Conservation (phyloP, 2,888 invertebrate genomes). For the Xestia sexstrigata region DNA sequence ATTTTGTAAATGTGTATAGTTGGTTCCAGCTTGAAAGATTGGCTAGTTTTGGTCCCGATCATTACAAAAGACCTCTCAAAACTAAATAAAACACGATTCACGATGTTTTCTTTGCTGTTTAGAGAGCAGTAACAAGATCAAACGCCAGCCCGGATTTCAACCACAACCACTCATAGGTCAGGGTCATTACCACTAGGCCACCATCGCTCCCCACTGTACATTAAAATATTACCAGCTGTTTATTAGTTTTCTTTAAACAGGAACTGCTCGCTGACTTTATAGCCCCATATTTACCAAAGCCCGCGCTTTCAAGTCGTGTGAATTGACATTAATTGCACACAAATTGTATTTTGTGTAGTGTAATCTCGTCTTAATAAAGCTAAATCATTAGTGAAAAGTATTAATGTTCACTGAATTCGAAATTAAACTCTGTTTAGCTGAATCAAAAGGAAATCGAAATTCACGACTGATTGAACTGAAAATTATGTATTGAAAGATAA, state of each 20-base stretch:
- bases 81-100: neutral
- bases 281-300: slow-evolving; percentile 51
- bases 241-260: neutral
- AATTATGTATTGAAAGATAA: slow-evolving; percentile 45
- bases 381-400: slow-evolving; percentile 65
- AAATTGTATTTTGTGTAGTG: slow-evolving; percentile 69
- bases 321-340: slow-evolving; percentile 72
- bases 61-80: neutral
- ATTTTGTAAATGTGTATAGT: neutral
- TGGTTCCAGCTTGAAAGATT: neutral
- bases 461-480: slow-evolving; percentile 43
- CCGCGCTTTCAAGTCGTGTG: slow-evolving; percentile 66
- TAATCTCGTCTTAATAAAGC: slow-evolving; percentile 65
- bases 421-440: slow-evolving; percentile 35
- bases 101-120: neutral
- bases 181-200: neutral
- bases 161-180: neutral
- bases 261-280: slow-evolving; percentile 20
- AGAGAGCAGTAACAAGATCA: neutral
- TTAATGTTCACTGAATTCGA: slow-evolving; percentile 52
- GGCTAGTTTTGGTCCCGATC: neutral
- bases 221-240: neutral
- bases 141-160: neutral
- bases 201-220: neutral
- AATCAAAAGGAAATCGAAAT: slow-evolving; percentile 21